Evolutionary conservation across 2,797 vertebrate genomes (phyloP).

Genomic region (Bradypodion ventrale): DNA sequence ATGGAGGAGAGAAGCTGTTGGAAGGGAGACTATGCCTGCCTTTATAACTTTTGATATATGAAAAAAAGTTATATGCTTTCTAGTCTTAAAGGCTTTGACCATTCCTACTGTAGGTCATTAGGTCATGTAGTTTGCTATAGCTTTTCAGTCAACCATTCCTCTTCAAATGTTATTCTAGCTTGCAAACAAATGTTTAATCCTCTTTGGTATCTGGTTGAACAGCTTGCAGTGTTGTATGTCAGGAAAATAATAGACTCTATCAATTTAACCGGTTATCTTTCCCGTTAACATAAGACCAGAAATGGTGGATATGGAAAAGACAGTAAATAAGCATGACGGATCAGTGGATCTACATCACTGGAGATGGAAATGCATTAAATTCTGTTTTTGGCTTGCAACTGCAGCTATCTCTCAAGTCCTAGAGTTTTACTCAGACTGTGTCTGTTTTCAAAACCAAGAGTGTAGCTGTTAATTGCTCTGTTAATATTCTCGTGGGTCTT

Average conservation of each 20-base stretch:
- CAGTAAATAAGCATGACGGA: constrained; percentile 65
- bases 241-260: constrained; percentile 54
- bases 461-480: constrained; percentile 52
- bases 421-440: constrained; percentile 27
- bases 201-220: constrained; percentile 57
- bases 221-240: constrained; percentile 53
- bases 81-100: neutral
- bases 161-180: constrained; percentile 59
- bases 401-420: constrained; percentile 53
- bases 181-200: constrained; percentile 57
- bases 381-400: constrained; percentile 51
- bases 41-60: neutral
- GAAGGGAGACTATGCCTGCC: neutral
- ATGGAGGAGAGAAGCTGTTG: neutral
- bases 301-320: constrained; percentile 31
- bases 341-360: constrained; percentile 50
- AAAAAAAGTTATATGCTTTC: neutral
- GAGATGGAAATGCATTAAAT: constrained; percentile 66
- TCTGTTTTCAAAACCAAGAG: constrained; percentile 41
- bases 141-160: neutral
- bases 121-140: neutral
- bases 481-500: constrained; percentile 58
- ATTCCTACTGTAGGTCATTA: neutral
- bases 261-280: constrained; percentile 55
- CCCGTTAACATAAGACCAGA: constrained; percentile 40